Conservation (phyloP, 2,888 invertebrate genomes). For the Nesidiocoris tenuis region DNA sequence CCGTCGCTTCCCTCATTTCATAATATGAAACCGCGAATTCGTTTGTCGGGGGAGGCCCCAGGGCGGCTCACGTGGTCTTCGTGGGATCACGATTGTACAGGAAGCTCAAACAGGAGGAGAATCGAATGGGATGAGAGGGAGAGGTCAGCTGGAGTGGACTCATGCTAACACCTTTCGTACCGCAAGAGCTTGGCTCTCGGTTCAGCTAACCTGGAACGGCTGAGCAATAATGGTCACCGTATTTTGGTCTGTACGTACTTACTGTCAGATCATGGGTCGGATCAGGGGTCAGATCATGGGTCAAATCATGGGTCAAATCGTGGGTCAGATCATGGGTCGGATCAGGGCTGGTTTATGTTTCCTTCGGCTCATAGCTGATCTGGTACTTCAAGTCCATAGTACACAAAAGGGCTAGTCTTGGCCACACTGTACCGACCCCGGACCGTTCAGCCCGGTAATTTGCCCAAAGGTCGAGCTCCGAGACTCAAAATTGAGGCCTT, state of each 20-base stretch:
- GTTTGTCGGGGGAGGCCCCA: slow-evolving; percentile 31
- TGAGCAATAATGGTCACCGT: neutral
- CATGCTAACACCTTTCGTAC: slow-evolving; percentile 31
- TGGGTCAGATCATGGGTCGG: too few species aligned
- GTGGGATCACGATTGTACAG: slow-evolving; percentile 29
- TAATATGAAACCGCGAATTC: slow-evolving; percentile 42
- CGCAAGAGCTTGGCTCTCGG: slow-evolving; percentile 7
- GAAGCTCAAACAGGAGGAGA: slow-evolving; percentile 7
- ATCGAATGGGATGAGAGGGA: neutral
- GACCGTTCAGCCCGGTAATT: neutral
- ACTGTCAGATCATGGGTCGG: too few species aligned
- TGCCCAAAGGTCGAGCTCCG: neutral
- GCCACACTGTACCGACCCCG: neutral
- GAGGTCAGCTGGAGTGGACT: neutral
- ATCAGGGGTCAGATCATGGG: too few species aligned
- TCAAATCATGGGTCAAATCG: too few species aligned
- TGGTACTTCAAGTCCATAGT: too few species aligned
- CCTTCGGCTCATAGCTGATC: too few species aligned
- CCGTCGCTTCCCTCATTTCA: slow-evolving; percentile 36
- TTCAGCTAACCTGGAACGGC: neutral
- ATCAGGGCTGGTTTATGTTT: too few species aligned
- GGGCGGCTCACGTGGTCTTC: slow-evolving; percentile 32
- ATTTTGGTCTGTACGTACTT: too few species aligned
- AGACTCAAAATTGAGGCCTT: neutral
- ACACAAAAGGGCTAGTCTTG: too few species aligned